A percentile compares a stretch with the other conserved stretches of the same genome.
These are phyloP conservation scores for Ormyrus rosae DNA, from an alignment of 2,888 invertebrate genomes.

Conservation along the genomic window DNA sequence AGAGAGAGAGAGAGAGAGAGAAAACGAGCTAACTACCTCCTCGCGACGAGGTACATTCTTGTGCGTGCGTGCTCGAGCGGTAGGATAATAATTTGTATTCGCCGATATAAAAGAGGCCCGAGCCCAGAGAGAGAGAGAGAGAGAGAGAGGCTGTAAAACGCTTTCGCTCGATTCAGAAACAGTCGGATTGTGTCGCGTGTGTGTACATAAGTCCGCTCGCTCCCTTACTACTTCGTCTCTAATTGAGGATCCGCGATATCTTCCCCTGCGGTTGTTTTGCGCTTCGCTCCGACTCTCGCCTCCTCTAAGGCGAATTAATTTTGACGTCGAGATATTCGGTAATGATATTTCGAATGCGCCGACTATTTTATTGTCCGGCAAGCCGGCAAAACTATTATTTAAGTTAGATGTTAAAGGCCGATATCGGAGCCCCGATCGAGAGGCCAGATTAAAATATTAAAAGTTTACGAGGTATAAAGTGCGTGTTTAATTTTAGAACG, in stretches of 20 bases:
- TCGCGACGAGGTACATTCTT: too few species aligned
- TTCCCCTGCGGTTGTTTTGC: not conserved
- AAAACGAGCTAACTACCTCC: not conserved
- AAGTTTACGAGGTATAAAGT: slow-evolving; percentile 24
- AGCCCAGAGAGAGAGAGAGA: too few species aligned
- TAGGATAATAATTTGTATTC: slow-evolving; percentile 56
- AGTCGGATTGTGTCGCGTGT: slow-evolving; percentile 32
- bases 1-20: not conserved
- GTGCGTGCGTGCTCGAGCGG: slow-evolving; percentile 23
- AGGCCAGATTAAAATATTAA: slow-evolving; percentile 27
- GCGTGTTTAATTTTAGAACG: not conserved
- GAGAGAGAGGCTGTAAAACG: slow-evolving; percentile 46
- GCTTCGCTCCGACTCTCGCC: not conserved
- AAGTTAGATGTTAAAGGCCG: too few species aligned
- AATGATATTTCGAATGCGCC: not conserved
- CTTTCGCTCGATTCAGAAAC: not conserved
- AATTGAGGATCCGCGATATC: slow-evolving; percentile 40
- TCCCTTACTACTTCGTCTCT: slow-evolving; percentile 17
- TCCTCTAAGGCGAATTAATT: slow-evolving; percentile 10
- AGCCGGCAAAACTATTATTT: too few species aligned
- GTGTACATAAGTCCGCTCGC: not conserved
- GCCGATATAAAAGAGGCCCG: slow-evolving; percentile 44
- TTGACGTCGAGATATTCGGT: slow-evolving; percentile 21
- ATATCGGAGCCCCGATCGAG: not conserved
- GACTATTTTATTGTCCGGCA: not conserved